A percentile compares a stretch with the other conserved stretches of the same genome.
Evolutionary conservation across 2,797 vertebrate genomes (phyloP).

Genomic region (Xiphophorus birchmanni): DNA sequence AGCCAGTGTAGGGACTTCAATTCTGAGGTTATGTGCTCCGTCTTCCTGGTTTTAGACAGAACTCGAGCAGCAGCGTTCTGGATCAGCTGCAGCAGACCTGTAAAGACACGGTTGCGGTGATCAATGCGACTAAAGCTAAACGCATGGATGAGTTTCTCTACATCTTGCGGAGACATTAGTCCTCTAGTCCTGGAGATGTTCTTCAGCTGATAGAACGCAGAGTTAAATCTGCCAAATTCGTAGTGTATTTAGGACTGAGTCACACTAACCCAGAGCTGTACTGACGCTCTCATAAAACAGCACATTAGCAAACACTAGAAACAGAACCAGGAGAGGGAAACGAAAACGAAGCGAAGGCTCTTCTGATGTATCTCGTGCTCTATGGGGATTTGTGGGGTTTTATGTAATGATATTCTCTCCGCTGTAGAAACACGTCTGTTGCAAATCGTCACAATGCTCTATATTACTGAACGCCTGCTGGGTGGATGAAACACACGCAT

Average conservation of each 20-base stretch:
- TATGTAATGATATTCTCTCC: conserved; percentile 8
- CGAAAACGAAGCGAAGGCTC: neutral
- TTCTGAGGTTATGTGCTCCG: no score
- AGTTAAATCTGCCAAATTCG: neutral
- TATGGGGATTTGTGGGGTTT: conserved; percentile 1
- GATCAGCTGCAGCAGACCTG: no score
- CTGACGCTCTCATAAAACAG: neutral
- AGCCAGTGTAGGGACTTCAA: no score
- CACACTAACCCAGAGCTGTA: neutral
- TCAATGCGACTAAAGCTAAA: no score
- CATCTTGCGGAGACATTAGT: no score
- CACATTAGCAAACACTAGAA: neutral
- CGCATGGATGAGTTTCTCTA: no score
- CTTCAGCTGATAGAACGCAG: neutral
- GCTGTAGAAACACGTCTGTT: conserved; percentile 26
- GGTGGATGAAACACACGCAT: neutral
- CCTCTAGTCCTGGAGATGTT: no score
- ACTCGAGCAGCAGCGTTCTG: no score
- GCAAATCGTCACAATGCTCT: conserved; percentile 45
- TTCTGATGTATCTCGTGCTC: conserved; percentile 2
- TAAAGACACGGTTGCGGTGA: no score
- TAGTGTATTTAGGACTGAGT: neutral
- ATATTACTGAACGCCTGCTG: conserved; percentile 47
- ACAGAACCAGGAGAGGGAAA: neutral
- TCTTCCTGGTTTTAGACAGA: no score